phyloP scores from a whole-genome alignment of 2,888 invertebrate genomes.

The Stictocephala bisonia region DNA sequence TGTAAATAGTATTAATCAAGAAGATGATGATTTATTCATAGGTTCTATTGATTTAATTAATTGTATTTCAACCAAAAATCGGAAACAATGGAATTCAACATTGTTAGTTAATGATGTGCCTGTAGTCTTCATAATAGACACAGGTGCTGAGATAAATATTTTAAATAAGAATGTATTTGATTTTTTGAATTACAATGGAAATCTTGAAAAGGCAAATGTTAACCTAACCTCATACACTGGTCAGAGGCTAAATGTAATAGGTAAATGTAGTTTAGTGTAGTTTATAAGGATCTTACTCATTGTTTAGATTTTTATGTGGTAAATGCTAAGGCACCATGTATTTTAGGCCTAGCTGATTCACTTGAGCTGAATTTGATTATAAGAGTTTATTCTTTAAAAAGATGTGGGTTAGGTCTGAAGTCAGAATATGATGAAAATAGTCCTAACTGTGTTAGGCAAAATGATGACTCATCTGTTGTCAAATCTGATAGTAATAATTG shows the following conservation, averaged over 20 bases:
- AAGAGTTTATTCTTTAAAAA: not conserved
- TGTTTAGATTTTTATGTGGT: not conserved
- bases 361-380: not conserved
- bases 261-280: too few relatives aligned
- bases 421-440: not conserved
- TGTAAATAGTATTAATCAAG: not conserved
- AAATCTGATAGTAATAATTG: too few relatives aligned
- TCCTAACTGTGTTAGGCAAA: too few relatives aligned
- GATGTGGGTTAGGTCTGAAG: not conserved
- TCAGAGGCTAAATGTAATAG: not conserved
- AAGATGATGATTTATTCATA: constrained; percentile 1
- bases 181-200: not conserved
- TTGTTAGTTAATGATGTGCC: not conserved
- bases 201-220: not conserved
- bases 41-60: constrained; percentile 9
- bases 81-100: constrained; percentile 31
- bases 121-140: constrained; percentile 38
- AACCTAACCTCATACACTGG: constrained; percentile 11
- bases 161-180: constrained; percentile 39
- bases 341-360: not conserved
- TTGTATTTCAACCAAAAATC: not conserved
- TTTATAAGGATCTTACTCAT: too few relatives aligned
- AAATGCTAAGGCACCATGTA: not conserved
- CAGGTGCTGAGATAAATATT: constrained; percentile 44
- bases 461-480: too few relatives aligned